phyloP scores from a whole-genome alignment of 2,888 invertebrate genomes.

The Nomada flava region DNA sequence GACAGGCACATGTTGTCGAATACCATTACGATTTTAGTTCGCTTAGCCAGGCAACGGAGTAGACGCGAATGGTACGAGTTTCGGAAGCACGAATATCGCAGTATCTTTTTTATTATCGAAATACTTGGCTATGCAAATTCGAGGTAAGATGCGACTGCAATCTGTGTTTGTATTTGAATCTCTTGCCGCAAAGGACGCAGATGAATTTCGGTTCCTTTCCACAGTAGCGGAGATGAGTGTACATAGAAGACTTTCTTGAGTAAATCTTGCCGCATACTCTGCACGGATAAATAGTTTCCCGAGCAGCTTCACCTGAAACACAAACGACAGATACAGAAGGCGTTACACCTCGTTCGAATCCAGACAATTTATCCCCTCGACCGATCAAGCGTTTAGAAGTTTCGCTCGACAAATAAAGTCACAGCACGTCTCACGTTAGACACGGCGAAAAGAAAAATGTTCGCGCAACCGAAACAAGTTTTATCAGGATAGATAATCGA shows the following conservation, averaged over 20 bases:
- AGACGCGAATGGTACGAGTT: too few species aligned
- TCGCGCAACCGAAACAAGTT: background rate
- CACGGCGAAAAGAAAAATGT: background rate
- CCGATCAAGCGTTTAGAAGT: background rate
- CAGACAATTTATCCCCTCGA: background rate
- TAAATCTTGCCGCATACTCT: slow-evolving; percentile 77
- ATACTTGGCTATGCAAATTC: slow-evolving; percentile 53
- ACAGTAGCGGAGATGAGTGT: slow-evolving; percentile 78
- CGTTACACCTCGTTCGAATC: background rate
- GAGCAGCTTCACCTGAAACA: slow-evolving; percentile 58
- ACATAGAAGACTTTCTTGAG: slow-evolving; percentile 79
- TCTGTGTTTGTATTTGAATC: slow-evolving; percentile 80
- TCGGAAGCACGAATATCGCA: too few species aligned
- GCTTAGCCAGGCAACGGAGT: too few species aligned
- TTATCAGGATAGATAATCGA: background rate
- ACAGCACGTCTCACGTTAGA: background rate
- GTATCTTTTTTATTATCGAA: slow-evolving; percentile 23
- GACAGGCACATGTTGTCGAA: too few species aligned
- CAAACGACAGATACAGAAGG: slow-evolving; percentile 44
- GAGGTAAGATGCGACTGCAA: slow-evolving; percentile 77
- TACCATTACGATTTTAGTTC: too few species aligned
- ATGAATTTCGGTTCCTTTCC: slow-evolving; percentile 82
- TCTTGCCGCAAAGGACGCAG: slow-evolving; percentile 81
- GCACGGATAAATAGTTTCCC: slow-evolving; percentile 68
- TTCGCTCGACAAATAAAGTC: background rate